phyloP scores from a whole-genome alignment of 2,113 vertebrate species.

The Pseudorasbora parva region DNA sequence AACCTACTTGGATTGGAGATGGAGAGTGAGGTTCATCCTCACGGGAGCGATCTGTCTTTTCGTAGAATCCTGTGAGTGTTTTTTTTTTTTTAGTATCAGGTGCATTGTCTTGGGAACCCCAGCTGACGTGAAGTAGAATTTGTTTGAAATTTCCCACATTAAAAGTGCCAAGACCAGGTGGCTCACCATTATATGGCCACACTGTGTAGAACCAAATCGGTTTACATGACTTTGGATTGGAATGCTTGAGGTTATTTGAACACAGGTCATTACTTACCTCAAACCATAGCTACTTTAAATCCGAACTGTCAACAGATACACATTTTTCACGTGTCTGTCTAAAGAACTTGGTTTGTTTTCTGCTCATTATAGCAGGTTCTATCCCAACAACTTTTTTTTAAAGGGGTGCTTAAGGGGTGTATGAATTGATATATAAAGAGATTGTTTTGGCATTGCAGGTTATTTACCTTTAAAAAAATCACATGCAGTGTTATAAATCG shows the following conservation, averaged over 20 bases:
- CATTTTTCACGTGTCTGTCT: slow-evolving; percentile 50
- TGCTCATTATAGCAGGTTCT: background rate
- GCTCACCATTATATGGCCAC: slow-evolving; percentile 76
- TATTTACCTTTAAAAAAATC: slow-evolving; percentile 50
- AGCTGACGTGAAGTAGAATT: slow-evolving; percentile 91
- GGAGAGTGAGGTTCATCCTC: slow-evolving; percentile 81
- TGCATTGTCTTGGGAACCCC: slow-evolving; percentile 97
- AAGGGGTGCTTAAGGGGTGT: background rate
- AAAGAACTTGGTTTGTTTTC: slow-evolving; percentile 42
- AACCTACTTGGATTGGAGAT: slow-evolving; percentile 70
- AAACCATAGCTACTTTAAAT: slow-evolving; percentile 77
- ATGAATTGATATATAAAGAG: slow-evolving; percentile 23
- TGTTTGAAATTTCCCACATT: slow-evolving; percentile 93
- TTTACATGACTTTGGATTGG: slow-evolving; percentile 84
- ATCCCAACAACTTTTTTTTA: background rate
- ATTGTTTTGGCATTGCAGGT: background rate
- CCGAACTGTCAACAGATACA: slow-evolving; percentile 61
- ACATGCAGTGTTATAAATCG: slow-evolving; percentile 42
- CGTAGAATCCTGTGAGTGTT: slow-evolving; percentile 86
- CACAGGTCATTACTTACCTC: slow-evolving; percentile 77
- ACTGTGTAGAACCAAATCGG: slow-evolving; percentile 91
- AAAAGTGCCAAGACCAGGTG: slow-evolving; percentile 87
- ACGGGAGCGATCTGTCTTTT: slow-evolving; percentile 87
- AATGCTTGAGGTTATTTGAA: slow-evolving; percentile 78
- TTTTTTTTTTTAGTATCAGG: slow-evolving; percentile 94